Evolutionary conservation across 2,113 vertebrate species (phyloP), one percentile per base, ranked within the genome.

Genomic region (Eudyptes chrysolophus): DNA sequence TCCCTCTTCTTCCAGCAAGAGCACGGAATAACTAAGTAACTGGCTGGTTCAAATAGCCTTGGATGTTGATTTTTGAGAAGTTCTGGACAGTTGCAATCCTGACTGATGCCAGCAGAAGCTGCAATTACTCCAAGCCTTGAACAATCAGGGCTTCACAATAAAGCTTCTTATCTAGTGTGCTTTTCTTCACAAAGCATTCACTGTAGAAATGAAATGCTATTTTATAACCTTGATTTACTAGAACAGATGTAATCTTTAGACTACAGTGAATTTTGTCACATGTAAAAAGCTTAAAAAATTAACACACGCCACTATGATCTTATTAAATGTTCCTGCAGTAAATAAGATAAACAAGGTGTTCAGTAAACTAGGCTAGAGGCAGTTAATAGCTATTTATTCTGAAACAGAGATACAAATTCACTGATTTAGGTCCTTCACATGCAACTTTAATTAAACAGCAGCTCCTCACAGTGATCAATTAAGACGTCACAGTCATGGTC

Each of bases 181-280:
- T 84, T 86, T 89, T 60, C 38, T 76, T 94, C 84, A 78, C 80
- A 86, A 66, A 94, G 68, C 69, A 68, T 62, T 96, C 51, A 68
- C 69, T 84, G 72, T 42, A 64, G 68, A 93, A 89, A 87, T 89
- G 57, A 75, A 94, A 95, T 94, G 60, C 77, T 78, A 7, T 87
- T 94, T 92, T 89, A 75, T 68, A 89, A 87, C 65, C 52, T 78
- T 89, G 80, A 87, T 84, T 89, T 92, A 82, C 36, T 81, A 81
- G 58, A 71, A n/a, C 34, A 83, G 62, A 62, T 30, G 40, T 27
- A 34, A 68, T 89, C 81, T 95, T 89, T 64, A 80, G 60, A 42
- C 57, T 79, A 29, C 48, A 72, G 48, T 69, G 58, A 84, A 78
- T 30, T 77, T 68, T 48, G 30, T n/a, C 30, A 52, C 26, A 24